Conservation (phyloP, 2,888 invertebrate species). For the Drepanosiphum platanoidis region DNA sequence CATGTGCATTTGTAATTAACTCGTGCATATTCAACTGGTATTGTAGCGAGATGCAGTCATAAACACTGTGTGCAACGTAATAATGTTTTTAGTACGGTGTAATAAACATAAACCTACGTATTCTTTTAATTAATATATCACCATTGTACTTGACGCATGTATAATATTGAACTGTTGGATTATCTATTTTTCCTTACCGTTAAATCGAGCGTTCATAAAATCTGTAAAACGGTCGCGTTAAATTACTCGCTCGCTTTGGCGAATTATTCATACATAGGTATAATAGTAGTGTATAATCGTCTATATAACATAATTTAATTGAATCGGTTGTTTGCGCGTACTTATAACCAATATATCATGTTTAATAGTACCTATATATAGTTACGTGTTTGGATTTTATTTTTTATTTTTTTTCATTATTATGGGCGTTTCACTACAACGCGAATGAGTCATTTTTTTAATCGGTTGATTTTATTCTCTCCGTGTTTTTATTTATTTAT, state of each 20-base stretch:
- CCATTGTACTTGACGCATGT: no score
- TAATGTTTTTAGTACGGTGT: no score
- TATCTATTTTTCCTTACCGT: no score
- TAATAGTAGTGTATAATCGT: no score
- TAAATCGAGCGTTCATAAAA: not conserved
- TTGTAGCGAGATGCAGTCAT: no score
- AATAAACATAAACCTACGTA: no score
- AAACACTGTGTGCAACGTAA: no score
- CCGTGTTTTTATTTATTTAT: not conserved
- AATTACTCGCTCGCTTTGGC: not conserved
- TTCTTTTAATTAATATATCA: no score
- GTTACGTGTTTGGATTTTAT: not conserved
- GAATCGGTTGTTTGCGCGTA: not conserved
- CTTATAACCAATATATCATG: not conserved
- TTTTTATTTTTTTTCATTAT: not conserved
- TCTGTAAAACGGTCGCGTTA: not conserved
- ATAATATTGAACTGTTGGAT: no score
- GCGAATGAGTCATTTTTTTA: conserved; percentile 11
- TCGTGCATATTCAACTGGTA: not conserved
- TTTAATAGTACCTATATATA: not conserved
- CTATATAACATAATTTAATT: not conserved
- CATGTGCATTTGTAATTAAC: not conserved
- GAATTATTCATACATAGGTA: not conserved
- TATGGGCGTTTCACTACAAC: not conserved
- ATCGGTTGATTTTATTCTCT: not conserved